Evolutionary conservation across 2,797 vertebrate species (phyloP).

Genomic region (Poecilia picta): DNA sequence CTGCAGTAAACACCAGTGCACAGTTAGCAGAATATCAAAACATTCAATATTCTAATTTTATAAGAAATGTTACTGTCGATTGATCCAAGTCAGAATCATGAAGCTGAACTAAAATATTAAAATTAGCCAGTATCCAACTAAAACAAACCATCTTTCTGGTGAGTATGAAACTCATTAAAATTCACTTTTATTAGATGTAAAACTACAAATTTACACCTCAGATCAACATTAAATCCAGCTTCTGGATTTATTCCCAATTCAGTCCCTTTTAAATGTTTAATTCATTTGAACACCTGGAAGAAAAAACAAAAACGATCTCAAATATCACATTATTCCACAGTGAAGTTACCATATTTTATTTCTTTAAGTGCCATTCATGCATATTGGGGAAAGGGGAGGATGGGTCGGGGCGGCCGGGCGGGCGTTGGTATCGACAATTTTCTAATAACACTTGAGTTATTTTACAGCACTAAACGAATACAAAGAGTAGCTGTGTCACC

Average conservation of each 20-base stretch:
- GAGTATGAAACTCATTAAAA: background rate
- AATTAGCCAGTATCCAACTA: background rate
- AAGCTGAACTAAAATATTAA: background rate
- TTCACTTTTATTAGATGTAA: background rate
- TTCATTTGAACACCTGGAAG: background rate
- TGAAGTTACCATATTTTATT: conserved; percentile 95
- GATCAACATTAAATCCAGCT: background rate
- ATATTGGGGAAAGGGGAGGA: conserved; percentile 81
- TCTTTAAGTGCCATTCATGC: conserved; percentile 97
- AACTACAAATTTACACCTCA: background rate
- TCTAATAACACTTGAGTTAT: conserved; percentile 95
- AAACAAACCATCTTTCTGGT: background rate
- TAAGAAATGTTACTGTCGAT: background rate
- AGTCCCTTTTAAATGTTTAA: background rate
- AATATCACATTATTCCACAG: conserved; percentile 83
- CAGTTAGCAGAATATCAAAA: background rate
- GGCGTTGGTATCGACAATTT: conserved; percentile 87
- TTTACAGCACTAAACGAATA: conserved; percentile 96
- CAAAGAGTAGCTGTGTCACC: conserved; percentile 91
- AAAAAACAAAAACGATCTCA: conserved; percentile 44
- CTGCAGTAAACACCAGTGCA: background rate
- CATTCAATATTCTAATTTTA: background rate
- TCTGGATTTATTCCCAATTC: background rate
- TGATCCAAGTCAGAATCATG: background rate
- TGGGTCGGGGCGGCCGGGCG: conserved; percentile 63